Base-by-base conservation (phyloP, 2,888 invertebrate genomes). In the Gnatocerus cornutus region DNA sequence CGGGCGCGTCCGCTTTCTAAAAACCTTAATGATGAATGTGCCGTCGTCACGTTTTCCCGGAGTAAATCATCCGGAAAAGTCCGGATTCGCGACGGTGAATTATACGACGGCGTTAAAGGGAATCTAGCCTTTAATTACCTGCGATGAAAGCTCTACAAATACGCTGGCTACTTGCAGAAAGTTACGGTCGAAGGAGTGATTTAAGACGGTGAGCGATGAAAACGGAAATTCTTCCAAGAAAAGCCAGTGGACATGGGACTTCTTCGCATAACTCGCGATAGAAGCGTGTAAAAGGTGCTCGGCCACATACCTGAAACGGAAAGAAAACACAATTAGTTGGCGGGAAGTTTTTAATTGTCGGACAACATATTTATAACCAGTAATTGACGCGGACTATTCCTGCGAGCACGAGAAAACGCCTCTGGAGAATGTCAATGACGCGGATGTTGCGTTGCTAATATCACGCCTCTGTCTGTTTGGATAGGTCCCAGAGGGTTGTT, bases 181-280 rank as follows among this genome's bases (percentile, higher is more conserved):
- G 48, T 69, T 69, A 66, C 53, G 66, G 65, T 43, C 30, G 16
- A 58, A 39, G 43, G 50, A 30, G 55, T 69, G 64, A 69, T 69
- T 65, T 65, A 59, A 64, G 41, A 33, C 62, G 21, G 13, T 14
- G 21, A 16, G 14, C 43, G 55, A 61, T 55, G 62, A 68, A 68
- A 64, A 65, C 64, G 66, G 69, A 66, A 69, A 65, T 69, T 69
- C 66, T 68, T 68, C 68, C 50, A 58, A 52, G 69, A 69, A 69
- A 68, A 68, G 43, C 45, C 21, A 16, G 6, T 58, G 66, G 58
- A 48, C 43, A 53, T 16, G 50, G 9, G 45, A 64, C 41, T 50
- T 52, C 33, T 59, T 59, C 37, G 55, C 61, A 39, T 48, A 61
- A 46, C 53, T 68, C 55, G 30, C 33, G 62, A 68, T 62, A 48